Evolutionary conservation across 2,113 vertebrate species (phyloP), one percentile per base, ranked within the genome.

Genomic region (Bombycilla garrulus): DNA sequence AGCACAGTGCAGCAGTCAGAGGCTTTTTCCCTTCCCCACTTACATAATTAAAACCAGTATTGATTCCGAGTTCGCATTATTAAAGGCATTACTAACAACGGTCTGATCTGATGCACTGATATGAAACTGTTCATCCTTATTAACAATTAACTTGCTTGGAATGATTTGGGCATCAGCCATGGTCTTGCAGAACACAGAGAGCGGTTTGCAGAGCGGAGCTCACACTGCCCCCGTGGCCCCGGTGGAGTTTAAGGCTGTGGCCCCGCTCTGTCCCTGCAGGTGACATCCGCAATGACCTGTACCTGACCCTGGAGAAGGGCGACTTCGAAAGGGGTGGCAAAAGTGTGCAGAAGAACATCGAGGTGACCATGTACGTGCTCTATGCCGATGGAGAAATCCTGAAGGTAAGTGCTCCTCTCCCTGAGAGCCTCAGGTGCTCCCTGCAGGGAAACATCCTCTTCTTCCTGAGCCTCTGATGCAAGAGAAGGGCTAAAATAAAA

Each of bases 311-410:
- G 97, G 99, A 99, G 93, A 98, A 98, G 90, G 99, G 99, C 1
- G 99, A 99, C 81, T 99, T 99, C 26, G 99, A 99, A 76, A 97
- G 99, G 96, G 99, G 99, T n/a, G 99, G 99, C 42, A 99, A 99
- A 88, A 99, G 99, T 6, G 99, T 99, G 26, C 99, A 99, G 98
- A 99, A 99, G 97, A 99, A 99, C 97, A 99, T 99, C 1, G 99
- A 99, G 84, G 98, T 99, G 91, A 99, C 98, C 38, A 98, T 99
- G 94, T 99, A 98, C 1, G 99, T 99, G 81, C 98, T 99, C 36
- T 99, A 99, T 7, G 99, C 99, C 0, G 99, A 99, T 5, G 99
- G 99, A 88, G 99, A 99, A 67, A 98, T 99, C 95, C 69, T 98
- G 62, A 98, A 98, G 98, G 98, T 98, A 90, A 91, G 93, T 10